Conservation (phyloP, 2,888 invertebrate species). For the Drosophila lutescens region DNA sequence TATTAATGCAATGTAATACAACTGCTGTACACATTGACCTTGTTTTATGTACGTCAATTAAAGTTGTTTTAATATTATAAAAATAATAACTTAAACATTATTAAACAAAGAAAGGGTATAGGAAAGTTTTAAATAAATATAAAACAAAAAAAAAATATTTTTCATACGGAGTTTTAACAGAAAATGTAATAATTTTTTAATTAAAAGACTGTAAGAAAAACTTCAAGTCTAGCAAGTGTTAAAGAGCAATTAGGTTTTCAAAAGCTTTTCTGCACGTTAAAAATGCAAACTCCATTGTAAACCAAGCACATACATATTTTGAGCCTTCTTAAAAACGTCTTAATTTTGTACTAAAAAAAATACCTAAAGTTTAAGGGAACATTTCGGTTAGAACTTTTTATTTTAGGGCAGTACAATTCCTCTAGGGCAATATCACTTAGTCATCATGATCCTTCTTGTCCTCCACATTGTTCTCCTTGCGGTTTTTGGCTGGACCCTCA, state of each 20-base stretch:
- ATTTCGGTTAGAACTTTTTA: not conserved
- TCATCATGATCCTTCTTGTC: not conserved
- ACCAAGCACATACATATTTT: not conserved
- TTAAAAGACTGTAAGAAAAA: too few species aligned
- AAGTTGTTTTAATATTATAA: not conserved
- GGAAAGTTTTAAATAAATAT: too few species aligned
- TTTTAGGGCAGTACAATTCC: not conserved
- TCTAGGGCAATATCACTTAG: slow-evolving; percentile 31
- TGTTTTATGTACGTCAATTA: not conserved
- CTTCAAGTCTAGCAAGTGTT: too few species aligned
- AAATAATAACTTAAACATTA: not conserved
- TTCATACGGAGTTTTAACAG: too few species aligned
- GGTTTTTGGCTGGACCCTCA: slow-evolving; percentile 49
- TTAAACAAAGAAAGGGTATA: not conserved
- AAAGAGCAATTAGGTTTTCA: too few species aligned
- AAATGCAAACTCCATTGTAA: not conserved
- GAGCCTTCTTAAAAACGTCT: not conserved
- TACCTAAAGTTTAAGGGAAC: not conserved
- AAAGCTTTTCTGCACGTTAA: too few species aligned
- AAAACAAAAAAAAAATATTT: too few species aligned
- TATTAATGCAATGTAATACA: too few species aligned
- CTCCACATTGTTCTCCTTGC: slow-evolving; percentile 56
- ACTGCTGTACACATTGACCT: too few species aligned
- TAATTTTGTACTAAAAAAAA: not conserved
- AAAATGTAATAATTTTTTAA: too few species aligned